Evolutionary conservation across 2,797 vertebrate species (phyloP), one percentile per base, ranked within the genome.

Genomic region (Rhynchonycteris naso): DNA sequence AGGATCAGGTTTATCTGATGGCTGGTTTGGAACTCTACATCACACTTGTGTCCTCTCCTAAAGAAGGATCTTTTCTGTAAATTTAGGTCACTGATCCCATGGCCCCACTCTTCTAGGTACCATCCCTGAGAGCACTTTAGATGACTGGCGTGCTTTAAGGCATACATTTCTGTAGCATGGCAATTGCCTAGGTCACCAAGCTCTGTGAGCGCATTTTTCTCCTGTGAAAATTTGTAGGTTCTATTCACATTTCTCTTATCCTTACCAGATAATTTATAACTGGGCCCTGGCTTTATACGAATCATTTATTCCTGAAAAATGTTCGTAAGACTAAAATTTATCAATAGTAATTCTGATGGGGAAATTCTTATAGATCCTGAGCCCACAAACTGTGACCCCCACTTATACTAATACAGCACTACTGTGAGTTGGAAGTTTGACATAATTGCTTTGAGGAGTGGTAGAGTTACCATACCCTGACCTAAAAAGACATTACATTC

Each of bases 221-320:
- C 65, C 11, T 74, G n/a, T 84, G 47, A 43, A 88, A 63, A 38
- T 75, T 18, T 22, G 4, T 61, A 61, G 19, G 22, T 14, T 47
- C 69, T 56, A 16, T 52, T 33, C 50, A 24, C n/a, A 47, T 88
- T 83, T 61, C 26, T 24, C 56, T 81, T 52, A 33, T 56, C 13
- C 14, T 50, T 43, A 35, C n/a, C 6, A 68, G 33, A 30, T 61
- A 1, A 88, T 91, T 72, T 69, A 13, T 75, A 88, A 88, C 28
- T 78, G 0, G 14, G 59, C 68, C 16, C 43, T 47, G 38, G 28
- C 22, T 54, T 84, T 69, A 43, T 54, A 22, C 66, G 43, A n/a
- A 52, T 54, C 52, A 43, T 81, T 90, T 87, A 69, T 68, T 81
- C 68, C 61, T 89, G 74, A 69, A 88, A 68, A 85, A 63, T 26